phyloP scores from a whole-genome alignment of 2,113 vertebrate genomes.

The Lampris incognitus region DNA sequence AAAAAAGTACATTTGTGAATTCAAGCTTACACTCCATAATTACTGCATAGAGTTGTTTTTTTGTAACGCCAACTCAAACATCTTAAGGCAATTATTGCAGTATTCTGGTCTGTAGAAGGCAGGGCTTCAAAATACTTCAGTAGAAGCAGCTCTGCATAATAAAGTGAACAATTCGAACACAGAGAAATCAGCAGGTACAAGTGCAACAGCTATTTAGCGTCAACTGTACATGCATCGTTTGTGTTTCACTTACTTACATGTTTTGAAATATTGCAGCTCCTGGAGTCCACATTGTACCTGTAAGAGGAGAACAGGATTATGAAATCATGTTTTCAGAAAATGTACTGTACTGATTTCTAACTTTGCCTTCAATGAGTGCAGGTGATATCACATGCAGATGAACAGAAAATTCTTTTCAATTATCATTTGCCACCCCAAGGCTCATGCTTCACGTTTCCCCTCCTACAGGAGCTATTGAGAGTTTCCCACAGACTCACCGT shows the following conservation, averaged over 20 bases:
- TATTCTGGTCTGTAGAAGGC: constrained; percentile 8
- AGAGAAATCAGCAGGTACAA: constrained; percentile 30
- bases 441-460: too few relatives aligned
- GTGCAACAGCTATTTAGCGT: neutral
- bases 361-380: too few relatives aligned
- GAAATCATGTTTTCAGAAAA: constrained; percentile 8
- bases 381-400: too few relatives aligned
- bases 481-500: too few relatives aligned
- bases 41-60: neutral
- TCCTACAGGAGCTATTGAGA: too few relatives aligned
- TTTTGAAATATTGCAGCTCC: constrained; percentile 94
- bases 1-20: constrained; percentile 20
- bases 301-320: constrained; percentile 38
- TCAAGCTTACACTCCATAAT: neutral
- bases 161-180: constrained; percentile 19
- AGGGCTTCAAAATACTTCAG: neutral
- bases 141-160: constrained; percentile 12
- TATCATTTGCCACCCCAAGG: too few relatives aligned
- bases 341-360: neutral
- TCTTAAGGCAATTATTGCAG: neutral
- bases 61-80: constrained; percentile 16
- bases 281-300: constrained; percentile 97
- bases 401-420: too few relatives aligned
- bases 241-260: constrained; percentile 83
- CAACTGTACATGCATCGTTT: constrained; percentile 6